phyloP scores from a whole-genome alignment of 2,797 vertebrate species.

The Parauchenoglanis ngamensis region DNA sequence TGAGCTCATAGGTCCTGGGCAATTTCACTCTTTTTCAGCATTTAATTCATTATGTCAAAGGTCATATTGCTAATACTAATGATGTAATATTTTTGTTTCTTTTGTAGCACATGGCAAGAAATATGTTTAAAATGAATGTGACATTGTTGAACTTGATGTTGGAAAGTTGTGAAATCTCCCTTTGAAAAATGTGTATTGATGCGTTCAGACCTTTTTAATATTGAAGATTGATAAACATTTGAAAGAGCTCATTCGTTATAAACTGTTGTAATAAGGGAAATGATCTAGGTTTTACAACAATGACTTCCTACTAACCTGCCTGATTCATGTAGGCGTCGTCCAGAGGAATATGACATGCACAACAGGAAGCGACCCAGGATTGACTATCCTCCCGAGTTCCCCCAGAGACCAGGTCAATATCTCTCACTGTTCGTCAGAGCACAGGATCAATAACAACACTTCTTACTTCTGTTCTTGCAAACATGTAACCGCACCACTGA shows the following conservation, averaged over 20 bases:
- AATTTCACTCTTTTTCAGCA: conserved; percentile 8
- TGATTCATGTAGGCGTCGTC: conserved; percentile 98
- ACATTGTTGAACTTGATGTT: conserved; percentile 7
- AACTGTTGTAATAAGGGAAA: background rate
- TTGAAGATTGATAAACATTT: background rate
- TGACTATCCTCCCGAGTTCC: conserved; percentile 94
- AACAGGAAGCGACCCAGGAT: conserved; percentile 97
- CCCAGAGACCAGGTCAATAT: conserved; percentile 97
- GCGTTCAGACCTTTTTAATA: background rate
- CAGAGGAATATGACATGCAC: conserved; percentile 97
- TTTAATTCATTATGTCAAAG: background rate
- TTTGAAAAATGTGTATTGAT: background rate
- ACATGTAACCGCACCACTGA: background rate
- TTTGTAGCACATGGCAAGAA: background rate
- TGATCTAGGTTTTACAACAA: conserved; percentile 42
- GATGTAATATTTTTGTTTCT: background rate
- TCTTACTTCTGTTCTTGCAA: background rate
- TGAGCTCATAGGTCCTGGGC: background rate
- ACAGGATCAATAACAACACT: background rate
- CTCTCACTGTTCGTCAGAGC: conserved; percentile 32
- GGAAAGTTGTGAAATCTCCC: background rate
- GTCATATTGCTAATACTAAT: background rate
- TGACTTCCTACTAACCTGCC: conserved; percentile 85
- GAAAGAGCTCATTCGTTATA: background rate
- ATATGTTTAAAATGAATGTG: background rate